Percentiles rank a stretch among this genome's conserved stretches.
Conservation (phyloP, 2,797 vertebrate species). For the Myotis daubentonii region DNA sequence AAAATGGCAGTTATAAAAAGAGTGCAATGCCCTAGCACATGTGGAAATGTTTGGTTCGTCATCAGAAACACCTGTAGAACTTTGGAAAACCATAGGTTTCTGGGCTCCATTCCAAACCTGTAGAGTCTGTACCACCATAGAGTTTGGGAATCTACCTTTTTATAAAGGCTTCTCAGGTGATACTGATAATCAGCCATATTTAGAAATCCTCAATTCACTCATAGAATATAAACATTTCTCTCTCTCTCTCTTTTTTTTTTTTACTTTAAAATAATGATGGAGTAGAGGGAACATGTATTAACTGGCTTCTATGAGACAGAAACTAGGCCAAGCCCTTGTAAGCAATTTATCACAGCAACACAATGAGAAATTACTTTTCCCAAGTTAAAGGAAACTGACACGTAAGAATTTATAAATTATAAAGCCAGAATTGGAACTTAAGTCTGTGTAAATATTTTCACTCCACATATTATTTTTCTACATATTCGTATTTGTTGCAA, state of each 20-base stretch:
- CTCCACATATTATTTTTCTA: background rate
- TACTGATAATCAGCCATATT: background rate
- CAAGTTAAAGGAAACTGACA: conserved; percentile 6
- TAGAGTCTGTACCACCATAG: background rate
- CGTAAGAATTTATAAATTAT: background rate
- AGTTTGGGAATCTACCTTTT: background rate
- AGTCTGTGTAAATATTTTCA: background rate
- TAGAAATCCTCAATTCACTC: background rate
- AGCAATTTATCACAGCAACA: background rate
- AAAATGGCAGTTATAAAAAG: background rate
- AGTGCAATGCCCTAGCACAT: background rate
- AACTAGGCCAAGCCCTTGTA: background rate
- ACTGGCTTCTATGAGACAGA: background rate
- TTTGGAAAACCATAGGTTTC: background rate
- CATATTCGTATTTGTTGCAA: background rate
- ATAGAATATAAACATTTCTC: background rate
- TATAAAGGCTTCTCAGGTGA: background rate
- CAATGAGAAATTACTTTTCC: background rate
- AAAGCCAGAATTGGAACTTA: background rate
- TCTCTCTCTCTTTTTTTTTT: background rate
- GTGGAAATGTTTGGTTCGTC: background rate
- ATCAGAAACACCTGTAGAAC: background rate
- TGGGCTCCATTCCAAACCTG: background rate
- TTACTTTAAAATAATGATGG: background rate
- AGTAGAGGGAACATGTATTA: background rate